A percentile compares a stretch with the other conserved stretches of the same genome.
These are phyloP conservation scores for Doris montereyensis DNA, from an alignment of 2,888 invertebrate genomes.

Conservation along the genomic window DNA sequence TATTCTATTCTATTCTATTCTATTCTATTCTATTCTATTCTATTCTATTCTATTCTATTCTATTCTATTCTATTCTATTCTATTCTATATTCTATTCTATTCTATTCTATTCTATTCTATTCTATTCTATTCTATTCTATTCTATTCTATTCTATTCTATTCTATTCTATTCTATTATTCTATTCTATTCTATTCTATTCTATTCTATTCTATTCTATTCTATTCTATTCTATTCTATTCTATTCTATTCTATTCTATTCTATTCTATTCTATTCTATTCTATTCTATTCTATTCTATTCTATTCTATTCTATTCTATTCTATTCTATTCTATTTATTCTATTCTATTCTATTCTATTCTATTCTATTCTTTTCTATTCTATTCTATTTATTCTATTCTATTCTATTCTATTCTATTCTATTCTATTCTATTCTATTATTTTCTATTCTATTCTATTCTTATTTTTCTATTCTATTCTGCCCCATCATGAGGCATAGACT, in stretches of 20 bases:
- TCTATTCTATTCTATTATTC: background rate
- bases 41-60: no score
- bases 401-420: background rate
- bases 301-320: background rate
- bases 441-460: conserved; percentile 1
- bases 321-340: background rate
- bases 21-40: no score
- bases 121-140: no score
- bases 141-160: no score
- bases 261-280: background rate
- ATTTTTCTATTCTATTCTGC: no score
- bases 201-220: background rate
- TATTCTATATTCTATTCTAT: no score
- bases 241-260: background rate
- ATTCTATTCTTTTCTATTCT: background rate
- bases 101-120: no score
- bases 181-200: background rate
- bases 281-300: background rate
- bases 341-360: background rate
- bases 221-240: background rate
- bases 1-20: no score
- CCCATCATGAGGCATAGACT: no score
- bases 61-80: no score
- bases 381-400: background rate
- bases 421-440: no score